phyloP scores from a whole-genome alignment of 2,888 invertebrate genomes.

The Neocrepidodera transversa region DNA sequence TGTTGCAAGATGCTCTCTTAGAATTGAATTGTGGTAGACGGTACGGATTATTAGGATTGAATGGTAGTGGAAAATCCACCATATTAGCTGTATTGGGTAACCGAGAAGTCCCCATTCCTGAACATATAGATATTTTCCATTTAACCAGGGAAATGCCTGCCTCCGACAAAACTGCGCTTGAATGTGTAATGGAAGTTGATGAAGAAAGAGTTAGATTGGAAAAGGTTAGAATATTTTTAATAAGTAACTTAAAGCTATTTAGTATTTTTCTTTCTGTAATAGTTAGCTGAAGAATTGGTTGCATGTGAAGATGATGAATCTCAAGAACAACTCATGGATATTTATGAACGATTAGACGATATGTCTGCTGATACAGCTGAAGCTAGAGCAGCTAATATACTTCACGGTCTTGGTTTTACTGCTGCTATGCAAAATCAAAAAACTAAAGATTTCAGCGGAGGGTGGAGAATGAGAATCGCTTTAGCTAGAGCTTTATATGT shows the following conservation, averaged over 20 bases:
- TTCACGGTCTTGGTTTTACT: constrained; percentile 96
- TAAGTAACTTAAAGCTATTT: not conserved
- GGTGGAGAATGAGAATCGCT: constrained; percentile 99
- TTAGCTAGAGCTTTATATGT: constrained; percentile 95
- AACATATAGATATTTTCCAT: constrained; percentile 97
- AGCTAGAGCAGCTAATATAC: constrained; percentile 90
- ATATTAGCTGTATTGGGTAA: constrained; percentile 89
- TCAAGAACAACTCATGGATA: constrained; percentile 95
- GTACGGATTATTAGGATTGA: constrained; percentile 96
- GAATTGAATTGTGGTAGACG: constrained; percentile 97
- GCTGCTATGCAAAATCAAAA: constrained; percentile 84
- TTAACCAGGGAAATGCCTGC: constrained; percentile 97
- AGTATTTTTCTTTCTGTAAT: not conserved
- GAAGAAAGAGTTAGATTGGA: constrained; percentile 87
- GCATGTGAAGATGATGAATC: constrained; percentile 82
- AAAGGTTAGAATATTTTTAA: constrained; percentile 60
- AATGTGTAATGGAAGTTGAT: constrained; percentile 99
- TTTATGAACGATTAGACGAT: constrained; percentile 97
- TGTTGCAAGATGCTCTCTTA: constrained; percentile 93
- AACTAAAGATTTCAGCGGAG: constrained; percentile 88
- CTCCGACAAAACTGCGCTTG: constrained; percentile 93
- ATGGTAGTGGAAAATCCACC: constrained; percentile 98
- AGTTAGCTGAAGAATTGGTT: constrained; percentile 88
- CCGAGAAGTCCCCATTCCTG: constrained; percentile 94
- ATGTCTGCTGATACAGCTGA: constrained; percentile 96